These are phyloP conservation scores for Platygyra sinensis DNA, from an alignment of 64 coral and sea anemone species.

Conservation along the genomic window DNA sequence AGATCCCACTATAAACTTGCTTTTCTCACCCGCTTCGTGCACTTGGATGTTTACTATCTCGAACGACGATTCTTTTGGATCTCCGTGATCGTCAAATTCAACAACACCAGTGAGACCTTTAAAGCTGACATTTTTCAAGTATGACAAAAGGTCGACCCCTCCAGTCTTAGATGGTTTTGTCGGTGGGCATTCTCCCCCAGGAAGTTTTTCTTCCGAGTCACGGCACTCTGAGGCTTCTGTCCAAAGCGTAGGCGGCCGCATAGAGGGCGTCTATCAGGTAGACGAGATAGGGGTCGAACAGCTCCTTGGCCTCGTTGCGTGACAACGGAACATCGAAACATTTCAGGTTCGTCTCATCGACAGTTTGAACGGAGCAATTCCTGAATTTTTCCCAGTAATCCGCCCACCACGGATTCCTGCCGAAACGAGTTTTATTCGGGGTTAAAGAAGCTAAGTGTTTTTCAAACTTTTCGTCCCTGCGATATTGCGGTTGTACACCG, in stretches of 20 bases:
- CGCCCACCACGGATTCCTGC: conserved; percentile 26
- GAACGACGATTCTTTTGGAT: conserved; percentile 6
- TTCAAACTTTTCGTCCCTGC: neutral
- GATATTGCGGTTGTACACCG: neutral
- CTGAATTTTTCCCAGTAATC: conserved; percentile 27
- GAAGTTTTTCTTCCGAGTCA: neutral
- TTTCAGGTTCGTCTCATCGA: neutral
- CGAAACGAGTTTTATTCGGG: neutral
- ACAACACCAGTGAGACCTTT: conserved; percentile 22
- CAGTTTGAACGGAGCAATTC: neutral
- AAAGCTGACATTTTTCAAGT: conserved; percentile 24
- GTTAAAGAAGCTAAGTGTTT: neutral
- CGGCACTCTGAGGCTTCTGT: neutral
- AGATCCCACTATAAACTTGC: neutral
- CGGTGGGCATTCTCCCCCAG: neutral
- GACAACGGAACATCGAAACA: neutral
- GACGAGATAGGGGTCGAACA: neutral
- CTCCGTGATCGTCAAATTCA: conserved; percentile 27
- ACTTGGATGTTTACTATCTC: conserved; percentile 43
- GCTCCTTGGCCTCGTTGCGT: neutral
- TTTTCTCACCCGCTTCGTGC: neutral
- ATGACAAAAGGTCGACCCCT: neutral
- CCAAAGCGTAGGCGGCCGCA: neutral
- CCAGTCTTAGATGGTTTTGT: neutral
- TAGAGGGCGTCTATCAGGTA: conserved; percentile 35